Evolutionary conservation across 2,888 invertebrate species (phyloP), one percentile per base, ranked within the genome.

Genomic region (Horisme vitalbata): DNA sequence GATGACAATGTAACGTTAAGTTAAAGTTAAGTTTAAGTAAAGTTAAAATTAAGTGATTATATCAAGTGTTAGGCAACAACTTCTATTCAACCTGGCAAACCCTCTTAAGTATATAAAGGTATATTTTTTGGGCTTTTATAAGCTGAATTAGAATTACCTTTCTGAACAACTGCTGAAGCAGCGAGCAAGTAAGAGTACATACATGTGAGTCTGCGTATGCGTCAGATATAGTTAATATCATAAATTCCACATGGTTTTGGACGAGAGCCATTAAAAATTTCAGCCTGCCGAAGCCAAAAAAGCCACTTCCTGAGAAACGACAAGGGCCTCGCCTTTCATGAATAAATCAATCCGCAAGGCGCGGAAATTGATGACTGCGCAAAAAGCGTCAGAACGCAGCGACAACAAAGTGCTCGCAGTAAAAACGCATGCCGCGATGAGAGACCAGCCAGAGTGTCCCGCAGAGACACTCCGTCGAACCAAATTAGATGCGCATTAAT

Each of bases 401-500:
- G 77, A 80, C 84, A 83, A 86, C 87, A 88, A 86, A 87, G 82
- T 86, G 83, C 75, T 76, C 65, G 71, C 77, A 71, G 77, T 79
- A 88, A 87, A 87, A 87, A 86, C 77, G 72, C 73, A 75, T 58
- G 68, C 72, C 71, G 68, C 75, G 79, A 78, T 79, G 79, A 76
- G 71, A 71, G 69, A 59, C 60, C 58, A 51, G 55, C 53, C 62
- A 60, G n/a, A 59, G 66, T 35, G 43, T 34, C 69, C 78, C 78
- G 83, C 75, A 70, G 75, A 71, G 68, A 58, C 59, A 58, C 63
- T 61, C 63, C 65, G 59, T 63, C 65, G 49, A 62, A 67, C 79
- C 78, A 83, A 85, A 87, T 84, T 74, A 84, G 80, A 89, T 88
- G 87, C 85, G 83, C 87, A 88, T 88, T 86, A 79, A 83, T 83